Evolutionary conservation across 2,113 vertebrate species (phyloP), one percentile per base, ranked within the genome.

Genomic region (Okapia johnstoni): DNA sequence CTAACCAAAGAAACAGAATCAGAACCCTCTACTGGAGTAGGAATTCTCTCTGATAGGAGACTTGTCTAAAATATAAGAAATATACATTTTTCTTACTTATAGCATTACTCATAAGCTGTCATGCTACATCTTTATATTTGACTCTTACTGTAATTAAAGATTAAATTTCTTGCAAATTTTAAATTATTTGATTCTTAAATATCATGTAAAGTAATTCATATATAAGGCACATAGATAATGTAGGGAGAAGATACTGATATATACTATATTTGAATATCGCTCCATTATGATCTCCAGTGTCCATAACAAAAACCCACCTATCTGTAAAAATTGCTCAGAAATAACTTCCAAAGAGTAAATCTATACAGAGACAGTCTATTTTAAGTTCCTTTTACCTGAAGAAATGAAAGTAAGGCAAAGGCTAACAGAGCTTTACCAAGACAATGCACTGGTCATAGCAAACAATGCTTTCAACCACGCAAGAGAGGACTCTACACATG

Each of bases 21-120:
- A 21, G 97, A 92, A 97, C 98, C 99, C 60, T 98, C 98, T 63
- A 99, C 97, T 58, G 99, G 99, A 43, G 99, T 99, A 26, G 99
- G 98, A 92, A 98, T 98, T 96, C 99, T 99, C 94, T 99, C 99
- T 26, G 99, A 99, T 61, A 99, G 97, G 12, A 98, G 98, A 97
- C 98, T 99, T 2, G 98, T 98, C 99, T 99, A 96, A 85, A 97
- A 98, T 92, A 97, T 40, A 94, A 97, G 2, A 84, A n/a, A 88
- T 80, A 92, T 79, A 46, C 1, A 87, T 89, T 86, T 93, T 30
- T 70, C n/a, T 52, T 92, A 85, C 19, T 87, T 25, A 95, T 1
- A 93, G 7, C 3, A 87, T 25, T 57, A 83, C 11, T 93, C 9
- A 61, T 79, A 77, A 87, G 6, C 60, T 80, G n/a, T 76, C 52